Base-by-base conservation (phyloP, 2,888 invertebrate species). In the Hyles lineata region DNA sequence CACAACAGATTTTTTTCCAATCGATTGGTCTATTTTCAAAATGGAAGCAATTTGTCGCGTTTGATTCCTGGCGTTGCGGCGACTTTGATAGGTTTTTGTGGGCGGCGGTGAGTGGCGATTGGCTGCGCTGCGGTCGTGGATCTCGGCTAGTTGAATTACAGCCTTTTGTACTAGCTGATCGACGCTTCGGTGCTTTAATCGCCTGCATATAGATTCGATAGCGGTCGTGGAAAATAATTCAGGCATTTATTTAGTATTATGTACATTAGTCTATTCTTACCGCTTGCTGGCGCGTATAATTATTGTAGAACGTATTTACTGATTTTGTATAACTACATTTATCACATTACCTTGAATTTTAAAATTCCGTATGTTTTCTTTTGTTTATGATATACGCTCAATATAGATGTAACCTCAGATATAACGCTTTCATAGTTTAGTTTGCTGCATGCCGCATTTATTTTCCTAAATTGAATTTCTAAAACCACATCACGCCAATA, bases 41-140 rank as follows among this genome's bases (percentile, higher is more conserved):
- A 90, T 89, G 85, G 89, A 89, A 85, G 85, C 90, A 90, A 93
- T 94, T 94, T 93, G 93, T 92, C 91, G 92, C 92, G 85, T 88
- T 83, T 85, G 89, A 87, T 89, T 86, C 87, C 89, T 87, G 86
- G 87, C 84, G 83, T 82, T 74, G 91, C 92, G 92, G 92, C 82
- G 73, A 78, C 92, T 94, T 94, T 93, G 93, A 93, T 87, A 79
- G 82, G 85, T 92, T 93, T 93, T 94, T 91, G 87, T 90, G 88
- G 90, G 88, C 88, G 87, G 87, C 86, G 81, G 85, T 83, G 76
- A 77, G 77, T 81, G 76, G 79, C 87, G 89, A 92, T 91, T 91
- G 90, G 90, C 86, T 82, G 85, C 87, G 88, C 82, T 82, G 76
- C 75, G 60, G 67, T 76, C 74, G 75, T 73, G 62, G 73, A 50